Evolutionary conservation across 64 coral and sea anemone species (phyloP), one percentile per base, ranked within the genome.

Genomic region (Stichodactyla mertensii): DNA sequence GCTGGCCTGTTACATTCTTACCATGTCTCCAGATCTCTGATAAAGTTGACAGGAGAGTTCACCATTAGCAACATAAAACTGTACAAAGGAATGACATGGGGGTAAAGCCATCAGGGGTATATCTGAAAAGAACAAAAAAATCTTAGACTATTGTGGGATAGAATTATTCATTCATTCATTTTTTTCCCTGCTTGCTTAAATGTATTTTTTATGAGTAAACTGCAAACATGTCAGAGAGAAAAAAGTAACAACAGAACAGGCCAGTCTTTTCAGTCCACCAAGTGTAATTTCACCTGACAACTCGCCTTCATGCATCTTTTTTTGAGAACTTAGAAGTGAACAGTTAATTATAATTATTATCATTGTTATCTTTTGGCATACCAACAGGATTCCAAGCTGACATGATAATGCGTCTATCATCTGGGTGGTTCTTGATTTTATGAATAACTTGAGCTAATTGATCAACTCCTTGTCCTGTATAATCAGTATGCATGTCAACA

Each of bases 371-470:
- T 74, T 13, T 27, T 12, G 52, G 51, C 81, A 71, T 97, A 97
- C 95, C 95, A 64, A 92, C 89, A 77, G 95, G 95, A 27, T 98
- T 98, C 95, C 95, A 98, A 16, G 95, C 95, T 45, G 89, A 89
- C 92, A 98, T 98, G 13, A 98, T 98, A 16, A 98, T 98, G 24
- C 95, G 80, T n/a, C 95, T 67, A 85, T 91, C 86, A 80, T 93
- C 92, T 0, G 95, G 95, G 16, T 98, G 94, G 62, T 77, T 94
- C 80, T 98, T 98, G 13, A 98, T 98, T 52, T 86, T 98, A 84
- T 98, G 52, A 80, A 98, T 98, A 36, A 98, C 89, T 74, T 91
- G 67, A 18, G 84, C 87, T 23, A 98, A 77, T 45, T 98, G 95
- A 70, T 98, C 95, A 16, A 98, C 87, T 16, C 95, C 95, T 66